These are phyloP conservation scores for Taxidea taxus DNA, from an alignment of 2,113 vertebrate genomes.

Conservation along the genomic window DNA sequence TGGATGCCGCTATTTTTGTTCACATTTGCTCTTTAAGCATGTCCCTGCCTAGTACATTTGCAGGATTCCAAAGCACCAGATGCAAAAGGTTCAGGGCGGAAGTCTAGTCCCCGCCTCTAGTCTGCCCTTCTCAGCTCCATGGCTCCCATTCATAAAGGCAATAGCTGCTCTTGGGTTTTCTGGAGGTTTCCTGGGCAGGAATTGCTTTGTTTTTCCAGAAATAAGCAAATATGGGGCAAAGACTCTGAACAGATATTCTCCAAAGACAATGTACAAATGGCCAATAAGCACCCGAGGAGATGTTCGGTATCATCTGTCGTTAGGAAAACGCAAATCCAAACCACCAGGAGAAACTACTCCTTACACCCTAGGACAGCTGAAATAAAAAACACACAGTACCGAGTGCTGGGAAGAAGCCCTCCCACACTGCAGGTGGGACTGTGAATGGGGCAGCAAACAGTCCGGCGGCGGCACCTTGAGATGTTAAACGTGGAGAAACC, in stretches of 20 bases:
- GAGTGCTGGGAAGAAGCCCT: neutral
- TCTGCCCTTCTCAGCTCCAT: neutral
- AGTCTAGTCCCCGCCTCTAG: neutral
- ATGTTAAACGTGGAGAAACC: neutral
- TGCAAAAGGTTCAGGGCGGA: neutral
- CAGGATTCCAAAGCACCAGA: neutral
- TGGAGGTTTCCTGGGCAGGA: neutral
- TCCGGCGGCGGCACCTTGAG: accelerated
- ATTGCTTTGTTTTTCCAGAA: neutral
- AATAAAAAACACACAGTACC: neutral
- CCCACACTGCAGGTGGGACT: neutral
- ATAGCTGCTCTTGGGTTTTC: neutral
- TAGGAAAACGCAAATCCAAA: neutral
- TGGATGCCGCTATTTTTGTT: neutral
- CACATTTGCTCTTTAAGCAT: neutral
- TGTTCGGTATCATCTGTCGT: accelerated
- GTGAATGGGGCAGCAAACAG: neutral
- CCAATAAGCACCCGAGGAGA: neutral
- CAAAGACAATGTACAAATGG: neutral
- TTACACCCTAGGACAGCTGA: neutral
- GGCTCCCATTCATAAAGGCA: neutral
- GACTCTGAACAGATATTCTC: neutral
- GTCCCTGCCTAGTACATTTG: neutral
- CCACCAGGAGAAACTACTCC: too few relatives aligned
- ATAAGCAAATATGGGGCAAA: neutral